Percentiles rank a stretch among this genome's conserved stretches.
Evolutionary conservation across 2,888 invertebrate species (phyloP).

Genomic region (Onchidella celtica): DNA sequence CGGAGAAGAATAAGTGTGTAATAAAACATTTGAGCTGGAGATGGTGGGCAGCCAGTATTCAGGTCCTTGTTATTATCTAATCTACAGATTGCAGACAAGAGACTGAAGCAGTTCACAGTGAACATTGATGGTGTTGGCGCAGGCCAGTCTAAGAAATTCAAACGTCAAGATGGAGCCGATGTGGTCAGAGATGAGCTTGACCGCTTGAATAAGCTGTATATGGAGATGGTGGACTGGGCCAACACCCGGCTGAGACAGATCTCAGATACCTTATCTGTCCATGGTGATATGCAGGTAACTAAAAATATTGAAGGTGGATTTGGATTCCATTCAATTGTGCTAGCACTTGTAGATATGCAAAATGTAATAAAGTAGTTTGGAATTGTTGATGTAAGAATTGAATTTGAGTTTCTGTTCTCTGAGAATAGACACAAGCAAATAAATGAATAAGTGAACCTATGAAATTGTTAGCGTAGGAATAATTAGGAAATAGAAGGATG

Average conservation of each 20-base stretch:
- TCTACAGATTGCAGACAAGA: constrained; percentile 49
- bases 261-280: constrained; percentile 78
- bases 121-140: constrained; percentile 13
- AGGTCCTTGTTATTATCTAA: not conserved
- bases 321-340: no score
- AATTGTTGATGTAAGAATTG: no score
- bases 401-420: no score
- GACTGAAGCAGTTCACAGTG: constrained; percentile 50
- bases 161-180: constrained; percentile 85
- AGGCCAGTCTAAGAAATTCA: constrained; percentile 81
- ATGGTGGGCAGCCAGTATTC: not conserved
- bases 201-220: constrained; percentile 89
- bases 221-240: constrained; percentile 81
- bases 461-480: no score
- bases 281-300: constrained; percentile 87
- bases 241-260: constrained; percentile 82
- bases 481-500: no score
- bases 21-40: no score
- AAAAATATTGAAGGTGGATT: no score
- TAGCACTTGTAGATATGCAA: no score
- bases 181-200: constrained; percentile 89
- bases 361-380: no score
- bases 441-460: no score
- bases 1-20: no score
- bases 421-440: no score